Evolutionary conservation across 2,797 vertebrate genomes (phyloP).

Genomic region (Capromys pilorides): DNA sequence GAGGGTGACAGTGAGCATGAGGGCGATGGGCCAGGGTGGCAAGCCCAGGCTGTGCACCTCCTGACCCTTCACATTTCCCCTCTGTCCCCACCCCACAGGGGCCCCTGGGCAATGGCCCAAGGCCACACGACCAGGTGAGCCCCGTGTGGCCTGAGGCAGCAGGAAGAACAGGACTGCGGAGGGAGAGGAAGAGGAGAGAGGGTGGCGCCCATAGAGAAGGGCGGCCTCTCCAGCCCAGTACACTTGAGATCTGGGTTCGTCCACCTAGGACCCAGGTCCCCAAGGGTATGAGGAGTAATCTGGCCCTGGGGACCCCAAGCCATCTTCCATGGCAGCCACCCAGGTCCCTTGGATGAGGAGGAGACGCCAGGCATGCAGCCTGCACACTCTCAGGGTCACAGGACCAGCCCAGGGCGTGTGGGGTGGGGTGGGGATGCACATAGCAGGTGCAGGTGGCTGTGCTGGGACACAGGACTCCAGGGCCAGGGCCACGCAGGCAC

Average conservation of each 20-base stretch:
- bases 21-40: background rate
- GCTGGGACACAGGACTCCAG: background rate
- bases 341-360: too few relatives aligned
- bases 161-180: too few relatives aligned
- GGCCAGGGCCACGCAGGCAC: accelerated
- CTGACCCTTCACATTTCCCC: background rate
- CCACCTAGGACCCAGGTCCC: background rate
- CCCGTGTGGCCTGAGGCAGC: background rate
- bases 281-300: too few relatives aligned
- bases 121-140: background rate
- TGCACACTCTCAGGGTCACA: background rate
- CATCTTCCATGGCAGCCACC: background rate
- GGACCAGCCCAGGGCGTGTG: background rate
- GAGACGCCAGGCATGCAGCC: too few relatives aligned
- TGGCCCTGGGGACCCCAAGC: background rate
- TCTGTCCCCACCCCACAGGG: background rate
- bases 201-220: background rate
- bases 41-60: too few relatives aligned
- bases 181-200: background rate
- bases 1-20: background rate
- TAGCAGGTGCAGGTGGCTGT: accelerated
- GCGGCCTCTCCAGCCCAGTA: too few relatives aligned
- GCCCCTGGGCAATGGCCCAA: background rate
- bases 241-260: background rate
- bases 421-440: background rate